Evolutionary conservation across 1,140 invertebrate genomes (phyloP).

Genomic region (Magallana angulata): DNA sequence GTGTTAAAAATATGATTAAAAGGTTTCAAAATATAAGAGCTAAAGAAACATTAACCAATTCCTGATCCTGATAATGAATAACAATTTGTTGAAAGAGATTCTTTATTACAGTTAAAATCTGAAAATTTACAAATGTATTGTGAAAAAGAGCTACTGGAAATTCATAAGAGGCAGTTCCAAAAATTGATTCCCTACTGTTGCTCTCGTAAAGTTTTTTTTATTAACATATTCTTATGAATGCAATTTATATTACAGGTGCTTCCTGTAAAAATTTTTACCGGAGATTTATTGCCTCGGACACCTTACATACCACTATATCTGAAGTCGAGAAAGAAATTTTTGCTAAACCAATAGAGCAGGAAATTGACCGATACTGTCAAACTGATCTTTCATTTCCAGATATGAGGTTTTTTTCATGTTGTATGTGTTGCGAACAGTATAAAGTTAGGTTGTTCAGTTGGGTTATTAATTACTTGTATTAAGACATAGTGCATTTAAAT

Average conservation of each 20-base stretch:
- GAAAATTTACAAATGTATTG: background rate
- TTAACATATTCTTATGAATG: background rate
- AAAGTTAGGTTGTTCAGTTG: background rate
- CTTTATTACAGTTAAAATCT: too few relatives aligned
- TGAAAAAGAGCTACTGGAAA: background rate
- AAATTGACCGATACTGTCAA: background rate
- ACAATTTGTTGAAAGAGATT: background rate
- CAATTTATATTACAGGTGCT: background rate
- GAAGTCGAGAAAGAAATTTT: background rate
- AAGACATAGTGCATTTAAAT: background rate
- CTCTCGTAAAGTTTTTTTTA: background rate
- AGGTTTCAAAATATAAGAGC: background rate
- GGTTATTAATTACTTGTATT: too few relatives aligned
- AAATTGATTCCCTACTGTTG: background rate
- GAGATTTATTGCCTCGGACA: background rate
- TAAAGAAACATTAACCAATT: background rate
- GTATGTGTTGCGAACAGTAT: too few relatives aligned
- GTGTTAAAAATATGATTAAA: background rate
- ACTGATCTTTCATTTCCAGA: slow-evolving; percentile 9
- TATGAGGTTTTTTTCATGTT: too few relatives aligned
- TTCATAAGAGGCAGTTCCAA: background rate
- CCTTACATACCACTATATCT: background rate
- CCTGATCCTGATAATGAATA: background rate
- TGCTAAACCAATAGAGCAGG: background rate
- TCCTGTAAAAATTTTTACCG: slow-evolving; percentile 25